These are phyloP conservation scores for Eurytoma californica DNA, from an alignment of 2,888 invertebrate genomes.

Conservation along the genomic window DNA sequence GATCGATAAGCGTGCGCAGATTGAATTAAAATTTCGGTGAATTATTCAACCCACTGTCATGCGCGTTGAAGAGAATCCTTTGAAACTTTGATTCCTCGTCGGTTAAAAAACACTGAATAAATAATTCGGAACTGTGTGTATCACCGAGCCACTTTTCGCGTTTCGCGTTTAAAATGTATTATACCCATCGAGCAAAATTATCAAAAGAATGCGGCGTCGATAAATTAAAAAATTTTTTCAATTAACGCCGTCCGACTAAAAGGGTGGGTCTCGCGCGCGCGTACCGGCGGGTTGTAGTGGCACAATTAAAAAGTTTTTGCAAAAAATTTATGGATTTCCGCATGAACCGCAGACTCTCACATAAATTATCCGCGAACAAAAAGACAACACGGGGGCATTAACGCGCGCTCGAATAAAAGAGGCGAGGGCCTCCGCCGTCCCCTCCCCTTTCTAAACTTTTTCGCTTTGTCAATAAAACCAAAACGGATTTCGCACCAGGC, in stretches of 20 bases:
- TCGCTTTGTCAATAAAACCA: conserved; percentile 56
- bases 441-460: conserved; percentile 46
- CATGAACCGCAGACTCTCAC: conserved; percentile 42
- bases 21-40: no score
- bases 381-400: conserved; percentile 39
- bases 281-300: no score
- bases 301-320: conserved; percentile 52
- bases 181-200: background rate
- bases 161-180: background rate
- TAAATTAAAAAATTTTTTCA: conserved; percentile 53
- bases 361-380: conserved; percentile 42
- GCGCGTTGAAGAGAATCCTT: no score
- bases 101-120: background rate
- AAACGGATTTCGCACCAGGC: conserved; percentile 47
- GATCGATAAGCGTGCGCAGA: background rate
- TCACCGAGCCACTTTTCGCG: background rate
- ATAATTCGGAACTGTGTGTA: background rate
- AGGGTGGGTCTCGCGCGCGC: background rate
- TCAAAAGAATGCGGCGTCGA: conserved; percentile 29
- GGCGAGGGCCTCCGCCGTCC: background rate
- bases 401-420: conserved; percentile 51
- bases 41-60: no score
- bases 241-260: conserved; percentile 44
- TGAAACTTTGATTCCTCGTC: no score
- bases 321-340: conserved; percentile 55